Evolutionary conservation across 1,140 invertebrate species (phyloP), one percentile per base, ranked within the genome.

Genomic region (Chrysomallon squamiferum): DNA sequence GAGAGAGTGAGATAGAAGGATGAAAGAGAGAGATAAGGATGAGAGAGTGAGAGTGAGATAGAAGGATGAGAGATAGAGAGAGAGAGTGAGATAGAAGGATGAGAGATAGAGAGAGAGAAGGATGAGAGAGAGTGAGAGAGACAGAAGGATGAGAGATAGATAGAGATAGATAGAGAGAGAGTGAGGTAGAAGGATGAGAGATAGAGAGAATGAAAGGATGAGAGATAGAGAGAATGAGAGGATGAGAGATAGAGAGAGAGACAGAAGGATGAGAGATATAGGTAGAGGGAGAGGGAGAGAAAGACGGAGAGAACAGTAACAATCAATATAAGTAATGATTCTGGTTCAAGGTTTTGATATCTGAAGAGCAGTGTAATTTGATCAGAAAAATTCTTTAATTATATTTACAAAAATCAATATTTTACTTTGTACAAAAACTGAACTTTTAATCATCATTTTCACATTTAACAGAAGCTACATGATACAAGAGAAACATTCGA

Each of bases 71-170:
- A 29, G 25, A n/a, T 13, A 4, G 20, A 32, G 54, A 4, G 20
- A 49, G 20, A 22, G 2, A 20, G 6, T 5, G 2, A 22, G 6
- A 6, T 13, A 20, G 4, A 25, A 32, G 4, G 20, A 20, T 20
- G n/a, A 11, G 38, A 4, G 6, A 6, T 35, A 20, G n/a, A 52
- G 45, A 20, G 27, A 38, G 25, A 27, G 25, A 57, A 35, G 32
- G 30, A 41, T 9, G 4, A 45, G n/a, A 30, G 38, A 29, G 54
- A 47, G 25, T 50, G 41, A 59, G 57, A 35, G 5, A 22, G 25
- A 22, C n/a, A 20, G 49, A 45, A 49, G 57, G 25, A 45, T 60
- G 13, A 43, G 56, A 38, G 61, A 62, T 30, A 33, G 61, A 50
- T 18, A 47, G 4, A 47, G 15, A 18, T 22, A 18, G 9, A 43